These are phyloP conservation scores for Nemoura dubitans DNA, from an alignment of 2,888 invertebrate species.

Conservation along the genomic window DNA sequence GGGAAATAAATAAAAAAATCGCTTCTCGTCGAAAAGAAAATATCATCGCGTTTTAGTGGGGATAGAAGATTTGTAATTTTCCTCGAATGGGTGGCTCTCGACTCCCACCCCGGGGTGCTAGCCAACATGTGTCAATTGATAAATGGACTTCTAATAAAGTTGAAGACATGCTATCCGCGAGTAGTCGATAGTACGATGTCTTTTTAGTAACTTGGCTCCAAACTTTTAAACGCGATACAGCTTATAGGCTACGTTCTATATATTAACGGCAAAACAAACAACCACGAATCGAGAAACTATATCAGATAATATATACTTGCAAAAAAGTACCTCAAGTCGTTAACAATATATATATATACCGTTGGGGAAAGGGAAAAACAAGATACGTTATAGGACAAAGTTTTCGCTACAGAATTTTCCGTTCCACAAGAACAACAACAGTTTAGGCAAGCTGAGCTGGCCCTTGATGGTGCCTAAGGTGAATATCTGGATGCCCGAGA, in stretches of 20 bases:
- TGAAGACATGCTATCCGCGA: neutral
- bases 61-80: no score
- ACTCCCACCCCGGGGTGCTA: no score
- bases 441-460: no score
- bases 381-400: neutral
- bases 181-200: neutral
- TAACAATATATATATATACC: neutral
- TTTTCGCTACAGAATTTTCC: neutral
- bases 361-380: neutral
- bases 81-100: no score
- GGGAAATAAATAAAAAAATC: neutral
- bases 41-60: neutral
- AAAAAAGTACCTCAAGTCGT: neutral
- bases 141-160: slow-evolving; percentile 12
- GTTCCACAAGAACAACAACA: neutral
- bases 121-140: neutral
- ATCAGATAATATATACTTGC: neutral
- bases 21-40: neutral
- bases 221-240: neutral
- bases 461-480: no score
- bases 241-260: neutral
- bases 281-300: neutral
- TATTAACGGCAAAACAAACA: neutral
- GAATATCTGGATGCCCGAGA: no score
- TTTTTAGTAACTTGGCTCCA: neutral